Evolutionary conservation across 2,113 vertebrate genomes (phyloP).

Genomic region (Willisornis vidua): DNA sequence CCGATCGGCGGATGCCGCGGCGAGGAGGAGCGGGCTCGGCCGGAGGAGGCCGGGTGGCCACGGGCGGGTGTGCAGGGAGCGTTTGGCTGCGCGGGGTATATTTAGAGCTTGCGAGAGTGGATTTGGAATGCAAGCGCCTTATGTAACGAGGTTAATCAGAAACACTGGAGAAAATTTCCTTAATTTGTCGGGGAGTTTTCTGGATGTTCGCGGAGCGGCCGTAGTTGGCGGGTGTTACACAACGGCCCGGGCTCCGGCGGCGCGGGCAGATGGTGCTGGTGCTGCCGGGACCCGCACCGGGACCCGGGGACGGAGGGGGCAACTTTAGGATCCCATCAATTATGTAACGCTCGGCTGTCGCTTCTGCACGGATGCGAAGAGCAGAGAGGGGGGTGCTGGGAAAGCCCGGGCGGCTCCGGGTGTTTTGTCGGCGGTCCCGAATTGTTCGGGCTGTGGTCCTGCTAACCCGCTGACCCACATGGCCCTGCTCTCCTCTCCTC

Average conservation of each 20-base stretch:
- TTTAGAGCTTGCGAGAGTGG: conserved; percentile 90
- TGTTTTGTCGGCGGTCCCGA: background rate
- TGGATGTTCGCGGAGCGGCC: conserved; percentile 48
- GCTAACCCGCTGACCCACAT: conserved; percentile 76
- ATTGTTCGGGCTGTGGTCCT: conserved; percentile 4
- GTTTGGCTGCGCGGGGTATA: conserved; percentile 78
- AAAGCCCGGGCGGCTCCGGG: background rate
- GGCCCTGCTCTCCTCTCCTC: background rate
- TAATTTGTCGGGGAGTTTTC: conserved; percentile 56
- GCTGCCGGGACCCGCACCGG: background rate
- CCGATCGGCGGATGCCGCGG: background rate
- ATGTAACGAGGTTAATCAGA: conserved; percentile 98
- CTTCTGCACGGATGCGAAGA: background rate
- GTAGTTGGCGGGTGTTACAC: conserved; percentile 32
- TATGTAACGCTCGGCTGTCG: conserved; percentile 58
- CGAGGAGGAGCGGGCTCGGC: background rate
- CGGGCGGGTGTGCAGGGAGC: conserved; percentile 53
- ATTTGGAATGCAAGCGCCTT: conserved; percentile 93
- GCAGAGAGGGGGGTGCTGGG: background rate
- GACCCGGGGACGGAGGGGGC: background rate
- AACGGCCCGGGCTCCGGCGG: background rate
- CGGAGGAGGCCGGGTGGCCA: conserved; percentile 3
- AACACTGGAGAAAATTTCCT: conserved; percentile 83
- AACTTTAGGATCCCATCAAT: conserved; percentile 67
- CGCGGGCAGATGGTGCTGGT: conserved; percentile 12